Evolutionary conservation across 1,140 invertebrate species (phyloP), one percentile per base, ranked within the genome.

Genomic region (Heliconius melpomene): DNA sequence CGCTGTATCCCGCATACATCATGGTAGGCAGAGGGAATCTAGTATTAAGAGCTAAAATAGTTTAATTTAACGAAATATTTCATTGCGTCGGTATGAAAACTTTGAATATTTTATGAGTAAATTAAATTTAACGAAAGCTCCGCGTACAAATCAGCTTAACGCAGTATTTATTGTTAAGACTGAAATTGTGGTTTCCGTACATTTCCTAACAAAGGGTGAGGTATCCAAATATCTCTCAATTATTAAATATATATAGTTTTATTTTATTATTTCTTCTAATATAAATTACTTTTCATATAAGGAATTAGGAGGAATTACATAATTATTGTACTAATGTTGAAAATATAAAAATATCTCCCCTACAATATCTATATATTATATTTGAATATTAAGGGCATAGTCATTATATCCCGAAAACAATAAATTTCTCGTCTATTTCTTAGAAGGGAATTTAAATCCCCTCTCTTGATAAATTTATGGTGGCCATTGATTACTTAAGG

Each of bases 371-470:
- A 57, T 11, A 9, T 60, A 60, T 16, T 46, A 46, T 16, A 60
- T 9, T 60, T n/a, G n/a, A 60, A 60, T 26, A 60, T 60, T 23
- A 9, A 60, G 9, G 7, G n/a, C 0, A 60, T 46, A 46, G 11
- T 7, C 23, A 23, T n/a, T 60, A 60, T 60, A 23, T 60, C 7
- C 54, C 54, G 7, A 60, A 23, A 23, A n/a, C 8, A 60, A 60
- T 60, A 60, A 60, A 60, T 60, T 60, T 60, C 54, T 60, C 54
- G 54, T 60, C 20, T n/a, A 26, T n/a, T 60, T 20, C 54, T 60
- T 60, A n/a, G 54, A 60, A 60, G 26, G 54, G 8, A 60, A 60
- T 26, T 60, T 23, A 60, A 60, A 60, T 13, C 54, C 11, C n/a
- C n/a, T 60, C 7, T 60, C 54, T 60, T 5, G n/a, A 60, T n/a